Conservation (phyloP, 1,140 invertebrate species). For the Kradibia gibbosae region DNA sequence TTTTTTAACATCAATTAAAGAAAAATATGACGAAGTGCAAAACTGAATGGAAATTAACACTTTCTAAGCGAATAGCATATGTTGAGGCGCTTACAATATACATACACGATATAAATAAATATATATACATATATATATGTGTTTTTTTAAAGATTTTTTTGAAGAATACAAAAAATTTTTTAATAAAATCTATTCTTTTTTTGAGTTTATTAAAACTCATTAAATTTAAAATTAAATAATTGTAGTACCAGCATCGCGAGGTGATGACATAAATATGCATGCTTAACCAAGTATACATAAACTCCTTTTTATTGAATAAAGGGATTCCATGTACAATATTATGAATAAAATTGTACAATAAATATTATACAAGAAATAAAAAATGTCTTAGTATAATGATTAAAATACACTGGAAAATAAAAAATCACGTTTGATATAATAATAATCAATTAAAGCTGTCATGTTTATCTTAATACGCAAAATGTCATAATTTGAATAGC, state of each 20-base stretch:
- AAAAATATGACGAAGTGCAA: not conserved
- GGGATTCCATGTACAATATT: not conserved
- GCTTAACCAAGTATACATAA: not conserved
- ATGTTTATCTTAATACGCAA: constrained; percentile 23
- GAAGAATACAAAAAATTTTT: not conserved
- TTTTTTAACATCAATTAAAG: not conserved
- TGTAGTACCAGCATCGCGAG: constrained; percentile 5
- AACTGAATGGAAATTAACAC: not conserved
- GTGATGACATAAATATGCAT: not conserved
- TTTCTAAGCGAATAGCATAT: not conserved
- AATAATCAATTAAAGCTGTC: constrained; percentile 23
- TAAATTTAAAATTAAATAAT: constrained; percentile 26
- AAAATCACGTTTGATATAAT: constrained; percentile 33
- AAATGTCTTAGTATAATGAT: not conserved
- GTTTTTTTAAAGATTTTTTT: too few relatives aligned
- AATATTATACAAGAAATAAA: constrained; percentile 2
- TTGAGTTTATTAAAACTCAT: constrained; percentile 29
- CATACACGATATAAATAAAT: too few relatives aligned
- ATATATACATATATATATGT: too few relatives aligned
- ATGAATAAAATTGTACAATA: constrained; percentile 3
- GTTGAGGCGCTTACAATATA: not conserved
- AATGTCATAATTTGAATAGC: constrained; percentile 27
- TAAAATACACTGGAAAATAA: constrained; percentile 12
- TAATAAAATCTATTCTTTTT: constrained; percentile 18
- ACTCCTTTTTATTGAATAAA: constrained; percentile 6